These are phyloP conservation scores for Mastacembelus armatus DNA, from an alignment of 2,797 vertebrate species.

Conservation along the genomic window DNA sequence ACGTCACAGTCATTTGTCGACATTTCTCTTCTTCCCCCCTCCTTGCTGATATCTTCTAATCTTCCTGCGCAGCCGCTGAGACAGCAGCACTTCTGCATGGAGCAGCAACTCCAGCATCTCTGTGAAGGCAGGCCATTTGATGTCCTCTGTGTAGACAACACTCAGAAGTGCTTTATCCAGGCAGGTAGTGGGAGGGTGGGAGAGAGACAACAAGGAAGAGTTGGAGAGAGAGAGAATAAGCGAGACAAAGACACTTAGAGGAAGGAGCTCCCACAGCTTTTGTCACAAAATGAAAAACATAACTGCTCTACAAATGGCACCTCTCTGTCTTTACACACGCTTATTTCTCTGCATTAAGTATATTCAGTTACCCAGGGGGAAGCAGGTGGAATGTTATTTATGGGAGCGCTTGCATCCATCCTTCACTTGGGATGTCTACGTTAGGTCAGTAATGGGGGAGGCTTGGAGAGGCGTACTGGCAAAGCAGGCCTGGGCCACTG, in stretches of 20 bases:
- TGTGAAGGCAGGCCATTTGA: constrained; percentile 70
- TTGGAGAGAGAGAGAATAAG: neutral
- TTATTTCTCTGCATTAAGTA: constrained; percentile 57
- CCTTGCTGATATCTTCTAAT: constrained; percentile 64
- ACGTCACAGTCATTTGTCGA: constrained; percentile 51
- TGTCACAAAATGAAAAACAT: constrained; percentile 33
- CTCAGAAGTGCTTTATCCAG: constrained; percentile 56
- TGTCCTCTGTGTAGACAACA: constrained; percentile 69
- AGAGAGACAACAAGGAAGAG: constrained; percentile 23
- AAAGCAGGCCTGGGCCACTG: constrained; percentile 51
- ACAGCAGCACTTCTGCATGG: constrained; percentile 63
- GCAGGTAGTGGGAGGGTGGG: constrained; percentile 43
- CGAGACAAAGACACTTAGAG: constrained; percentile 49
- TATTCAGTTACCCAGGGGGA: constrained; percentile 48
- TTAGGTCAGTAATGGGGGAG: constrained; percentile 62
- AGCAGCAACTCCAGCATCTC: constrained; percentile 65
- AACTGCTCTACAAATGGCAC: constrained; percentile 21
- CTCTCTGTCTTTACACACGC: constrained; percentile 41
- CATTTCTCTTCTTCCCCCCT: constrained; percentile 33
- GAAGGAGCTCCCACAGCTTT: constrained; percentile 46
- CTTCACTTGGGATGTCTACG: constrained; percentile 73
- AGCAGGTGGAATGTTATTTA: constrained; percentile 67
- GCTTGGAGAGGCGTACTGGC: constrained; percentile 15
- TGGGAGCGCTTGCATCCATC: constrained; percentile 59
- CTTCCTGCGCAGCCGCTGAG: constrained; percentile 59